Percentiles rank a stretch among this genome's conserved stretches.
Evolutionary conservation across 2,888 invertebrate species (phyloP).

Genomic region (Chaitophorus viminalis): DNA sequence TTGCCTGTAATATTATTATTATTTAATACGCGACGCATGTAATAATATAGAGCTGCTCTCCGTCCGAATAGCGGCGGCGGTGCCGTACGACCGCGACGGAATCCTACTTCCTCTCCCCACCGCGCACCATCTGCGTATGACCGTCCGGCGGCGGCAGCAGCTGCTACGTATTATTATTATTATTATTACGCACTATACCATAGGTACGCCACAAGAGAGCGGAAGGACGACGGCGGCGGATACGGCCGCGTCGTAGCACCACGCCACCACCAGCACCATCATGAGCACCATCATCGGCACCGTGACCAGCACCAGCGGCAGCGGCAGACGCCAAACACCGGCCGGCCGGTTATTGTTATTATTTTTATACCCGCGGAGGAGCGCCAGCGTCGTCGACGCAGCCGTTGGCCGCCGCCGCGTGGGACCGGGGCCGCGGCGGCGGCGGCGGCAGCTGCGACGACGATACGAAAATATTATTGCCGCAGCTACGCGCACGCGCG

Average conservation of each 20-base stretch:
- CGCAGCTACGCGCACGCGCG: not conserved
- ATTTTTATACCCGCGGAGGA: conserved; percentile 1
- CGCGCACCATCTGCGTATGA: not conserved
- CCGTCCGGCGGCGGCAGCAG: not conserved
- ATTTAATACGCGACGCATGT: not conserved
- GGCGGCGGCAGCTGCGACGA: conserved; percentile 8
- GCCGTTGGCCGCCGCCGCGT: conserved; percentile 7
- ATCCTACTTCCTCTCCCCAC: not conserved
- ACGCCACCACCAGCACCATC: no score
- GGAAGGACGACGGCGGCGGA: not conserved
- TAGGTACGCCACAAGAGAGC: not conserved
- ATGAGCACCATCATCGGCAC: no score
- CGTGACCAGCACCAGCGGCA: no score
- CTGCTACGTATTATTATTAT: no score
- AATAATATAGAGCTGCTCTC: no score
- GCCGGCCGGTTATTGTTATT: not conserved
- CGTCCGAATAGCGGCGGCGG: not conserved
- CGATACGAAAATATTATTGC: conserved; percentile 42
- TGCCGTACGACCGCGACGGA: not conserved
- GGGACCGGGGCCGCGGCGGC: conserved; percentile 2
- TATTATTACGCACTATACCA: no score
- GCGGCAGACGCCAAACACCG: no score
- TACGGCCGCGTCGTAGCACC: not conserved
- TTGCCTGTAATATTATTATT: not conserved
- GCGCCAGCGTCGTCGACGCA: conserved; percentile 47